Percentiles rank a stretch among this genome's conserved stretches.
These are phyloP conservation scores for Syrista parreyssii DNA, from an alignment of 2,888 invertebrate genomes.

Conservation along the genomic window DNA sequence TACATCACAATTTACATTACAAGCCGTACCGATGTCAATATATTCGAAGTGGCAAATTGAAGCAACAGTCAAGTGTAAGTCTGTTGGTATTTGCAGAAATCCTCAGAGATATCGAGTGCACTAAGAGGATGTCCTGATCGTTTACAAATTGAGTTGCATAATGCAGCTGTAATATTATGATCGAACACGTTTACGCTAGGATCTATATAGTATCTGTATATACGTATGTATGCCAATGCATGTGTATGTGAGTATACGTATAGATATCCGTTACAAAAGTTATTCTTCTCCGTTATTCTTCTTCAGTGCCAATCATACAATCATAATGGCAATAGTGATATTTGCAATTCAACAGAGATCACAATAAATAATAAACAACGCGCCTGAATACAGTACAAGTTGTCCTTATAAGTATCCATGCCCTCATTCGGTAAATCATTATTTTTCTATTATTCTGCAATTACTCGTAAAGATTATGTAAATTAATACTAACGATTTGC, in stretches of 20 bases:
- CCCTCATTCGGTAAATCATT: background rate
- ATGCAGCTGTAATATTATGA: conserved; percentile 20
- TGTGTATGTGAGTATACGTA: background rate
- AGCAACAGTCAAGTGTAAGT: background rate
- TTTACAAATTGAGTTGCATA: conserved; percentile 13
- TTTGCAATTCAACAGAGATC: background rate
- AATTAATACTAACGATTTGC: background rate
- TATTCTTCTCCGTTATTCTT: conserved; percentile 24
- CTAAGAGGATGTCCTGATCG: conserved; percentile 1
- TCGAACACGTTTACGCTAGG: conserved; percentile 43
- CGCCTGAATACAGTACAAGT: background rate
- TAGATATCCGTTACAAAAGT: conserved; percentile 33
- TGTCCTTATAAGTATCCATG: background rate
- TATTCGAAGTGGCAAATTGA: background rate
- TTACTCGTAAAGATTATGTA: background rate
- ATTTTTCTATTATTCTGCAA: background rate
- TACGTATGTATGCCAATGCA: conserved; percentile 5
- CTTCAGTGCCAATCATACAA: background rate
- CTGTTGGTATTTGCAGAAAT: background rate
- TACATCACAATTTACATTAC: background rate
- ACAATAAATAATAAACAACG: background rate
- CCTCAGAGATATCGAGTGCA: background rate
- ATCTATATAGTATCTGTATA: background rate
- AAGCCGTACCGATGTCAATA: background rate
- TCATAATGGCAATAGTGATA: background rate